phyloP scores from a whole-genome alignment of 2,797 vertebrate genomes.

The Merluccius polli region DNA sequence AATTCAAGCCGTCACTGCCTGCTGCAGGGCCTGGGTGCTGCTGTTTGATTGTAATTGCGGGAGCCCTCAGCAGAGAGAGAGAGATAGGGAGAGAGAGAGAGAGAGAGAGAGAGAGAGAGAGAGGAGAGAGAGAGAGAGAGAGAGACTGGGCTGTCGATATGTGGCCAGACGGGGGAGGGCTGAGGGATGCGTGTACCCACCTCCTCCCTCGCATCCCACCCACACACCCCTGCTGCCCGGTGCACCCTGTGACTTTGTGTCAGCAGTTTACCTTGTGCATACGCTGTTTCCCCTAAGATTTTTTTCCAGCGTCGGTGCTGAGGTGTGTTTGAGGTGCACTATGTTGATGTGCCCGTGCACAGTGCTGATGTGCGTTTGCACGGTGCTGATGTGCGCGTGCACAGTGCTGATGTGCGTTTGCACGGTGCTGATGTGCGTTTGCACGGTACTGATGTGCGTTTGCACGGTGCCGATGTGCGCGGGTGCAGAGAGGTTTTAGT shows the following conservation, averaged over 20 bases:
- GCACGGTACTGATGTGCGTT: too few species aligned
- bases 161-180: constrained; percentile 39
- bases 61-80: constrained; percentile 60
- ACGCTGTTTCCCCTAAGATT: too few species aligned
- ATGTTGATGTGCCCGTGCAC: too few species aligned
- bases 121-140: constrained; percentile 36
- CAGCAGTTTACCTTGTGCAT: constrained; percentile 90
- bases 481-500: too few species aligned
- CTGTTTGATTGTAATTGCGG: constrained; percentile 76
- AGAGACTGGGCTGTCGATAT: constrained; percentile 14
- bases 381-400: too few species aligned
- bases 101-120: constrained; percentile 24
- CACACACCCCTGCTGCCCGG: constrained; percentile 60
- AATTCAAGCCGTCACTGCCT: constrained; percentile 69
- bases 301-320: too few species aligned
- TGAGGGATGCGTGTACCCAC: constrained; percentile 58
- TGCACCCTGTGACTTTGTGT: constrained; percentile 76
- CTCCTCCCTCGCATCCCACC: constrained; percentile 61
- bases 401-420: too few species aligned
- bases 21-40: constrained; percentile 66
- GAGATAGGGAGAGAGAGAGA: constrained; percentile 24
- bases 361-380: too few species aligned
- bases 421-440: too few species aligned
- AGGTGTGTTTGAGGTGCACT: too few species aligned
- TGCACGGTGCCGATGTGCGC: too few species aligned